phyloP scores from a whole-genome alignment of 2,797 vertebrate genomes.

The Poecilia gillii region DNA sequence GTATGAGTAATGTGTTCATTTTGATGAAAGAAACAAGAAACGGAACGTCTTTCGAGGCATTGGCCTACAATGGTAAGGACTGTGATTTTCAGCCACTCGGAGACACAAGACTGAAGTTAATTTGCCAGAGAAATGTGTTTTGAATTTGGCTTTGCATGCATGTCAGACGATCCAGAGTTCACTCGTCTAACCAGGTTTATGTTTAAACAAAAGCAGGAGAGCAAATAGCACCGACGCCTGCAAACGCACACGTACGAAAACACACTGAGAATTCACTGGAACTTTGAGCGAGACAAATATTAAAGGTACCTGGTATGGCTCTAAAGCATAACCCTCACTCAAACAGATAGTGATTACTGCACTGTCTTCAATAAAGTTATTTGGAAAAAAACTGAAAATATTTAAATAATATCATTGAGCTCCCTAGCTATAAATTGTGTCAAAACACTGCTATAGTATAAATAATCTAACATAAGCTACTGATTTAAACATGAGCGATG shows the following conservation, averaged over 20 bases:
- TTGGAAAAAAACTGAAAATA: constrained; percentile 4
- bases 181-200: constrained; percentile 69
- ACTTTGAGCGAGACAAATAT: not conserved
- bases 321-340: not conserved
- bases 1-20: not conserved
- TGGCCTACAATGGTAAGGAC: not conserved
- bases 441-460: constrained; percentile 19
- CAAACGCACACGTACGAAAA: constrained; percentile 38
- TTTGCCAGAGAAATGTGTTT: constrained; percentile 51
- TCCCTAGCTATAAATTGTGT: not conserved
- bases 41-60: not conserved
- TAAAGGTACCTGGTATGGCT: constrained; percentile 3
- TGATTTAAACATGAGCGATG: constrained; percentile 17
- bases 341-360: not conserved
- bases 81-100: constrained; percentile 4
- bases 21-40: not conserved
- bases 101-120: constrained; percentile 17
- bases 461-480: constrained; percentile 7
- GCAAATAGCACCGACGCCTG: constrained; percentile 53
- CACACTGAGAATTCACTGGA: constrained; percentile 16
- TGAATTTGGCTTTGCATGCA: constrained; percentile 58
- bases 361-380: not conserved
- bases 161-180: constrained; percentile 53
- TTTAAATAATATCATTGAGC: not conserved
- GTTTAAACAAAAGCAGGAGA: constrained; percentile 73